Conservation (phyloP, 2,797 vertebrate species). For the Staurois parvus region DNA sequence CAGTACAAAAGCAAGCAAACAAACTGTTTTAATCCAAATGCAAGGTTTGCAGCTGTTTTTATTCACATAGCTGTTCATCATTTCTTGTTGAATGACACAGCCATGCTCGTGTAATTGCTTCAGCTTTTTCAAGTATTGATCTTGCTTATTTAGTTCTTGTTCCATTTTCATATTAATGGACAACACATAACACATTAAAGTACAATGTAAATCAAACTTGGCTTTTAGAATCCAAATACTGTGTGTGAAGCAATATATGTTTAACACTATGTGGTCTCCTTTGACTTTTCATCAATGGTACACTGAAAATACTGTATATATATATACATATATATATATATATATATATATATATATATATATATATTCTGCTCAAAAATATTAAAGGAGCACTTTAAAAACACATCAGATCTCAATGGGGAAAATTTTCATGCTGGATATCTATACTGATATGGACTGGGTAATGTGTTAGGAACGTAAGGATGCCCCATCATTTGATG, state of each 20-base stretch:
- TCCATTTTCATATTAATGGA: conserved; percentile 31
- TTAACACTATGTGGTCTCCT: background rate
- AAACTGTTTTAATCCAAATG: background rate
- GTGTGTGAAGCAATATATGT: background rate
- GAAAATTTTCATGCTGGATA: too few species aligned
- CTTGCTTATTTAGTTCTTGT: conserved; percentile 6
- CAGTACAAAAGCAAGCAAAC: background rate
- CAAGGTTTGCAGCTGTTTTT: background rate
- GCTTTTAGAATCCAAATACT: background rate
- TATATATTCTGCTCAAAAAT: too few species aligned
- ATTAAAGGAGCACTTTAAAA: too few species aligned
- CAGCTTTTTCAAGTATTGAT: conserved; percentile 11
- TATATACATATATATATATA: too few species aligned
- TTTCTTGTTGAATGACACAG: background rate
- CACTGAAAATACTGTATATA: too few species aligned
- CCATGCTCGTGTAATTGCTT: background rate
- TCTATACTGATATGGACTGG: too few species aligned
- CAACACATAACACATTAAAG: conserved; percentile 5
- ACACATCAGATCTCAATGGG: too few species aligned
- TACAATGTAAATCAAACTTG: conserved; percentile 5
- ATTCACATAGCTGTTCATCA: background rate
- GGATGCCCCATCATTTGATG: too few species aligned
- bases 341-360: too few species aligned
- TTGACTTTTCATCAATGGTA: background rate
- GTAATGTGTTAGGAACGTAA: too few species aligned